These are phyloP conservation scores for Copidosoma aretas DNA, from an alignment of 2,888 invertebrate genomes.

Conservation along the genomic window DNA sequence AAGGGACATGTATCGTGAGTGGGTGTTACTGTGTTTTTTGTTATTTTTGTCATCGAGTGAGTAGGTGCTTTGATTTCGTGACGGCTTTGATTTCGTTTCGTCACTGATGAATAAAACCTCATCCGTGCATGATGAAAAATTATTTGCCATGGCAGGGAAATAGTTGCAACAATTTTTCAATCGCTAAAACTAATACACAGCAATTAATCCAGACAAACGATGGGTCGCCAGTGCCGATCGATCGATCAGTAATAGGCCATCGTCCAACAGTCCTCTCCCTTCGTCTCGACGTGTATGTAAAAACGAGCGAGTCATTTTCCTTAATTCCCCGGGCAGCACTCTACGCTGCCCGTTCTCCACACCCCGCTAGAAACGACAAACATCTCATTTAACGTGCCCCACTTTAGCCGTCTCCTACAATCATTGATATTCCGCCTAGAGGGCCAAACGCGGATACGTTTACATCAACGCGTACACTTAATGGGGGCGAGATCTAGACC, in stretches of 20 bases:
- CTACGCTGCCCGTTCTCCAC: too few species aligned
- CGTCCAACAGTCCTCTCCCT: slow-evolving; percentile 3
- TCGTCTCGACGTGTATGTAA: slow-evolving; percentile 7
- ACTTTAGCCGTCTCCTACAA: slow-evolving; percentile 5
- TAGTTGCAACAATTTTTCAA: neutral
- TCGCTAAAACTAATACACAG: neutral
- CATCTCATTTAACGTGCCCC: too few species aligned
- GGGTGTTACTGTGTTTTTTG: too few species aligned
- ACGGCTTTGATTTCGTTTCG: too few species aligned
- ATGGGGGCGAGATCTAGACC: slow-evolving; percentile 35
- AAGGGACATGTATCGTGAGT: too few species aligned
- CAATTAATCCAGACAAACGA: slow-evolving; percentile 7
- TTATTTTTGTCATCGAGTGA: too few species aligned
- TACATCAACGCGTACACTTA: slow-evolving; percentile 10
- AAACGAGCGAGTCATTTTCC: slow-evolving; percentile 38
- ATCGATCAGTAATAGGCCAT: slow-evolving; percentile 35
- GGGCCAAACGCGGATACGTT: neutral
- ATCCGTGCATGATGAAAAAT: neutral
- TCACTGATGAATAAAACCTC: too few species aligned
- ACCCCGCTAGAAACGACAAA: too few species aligned
- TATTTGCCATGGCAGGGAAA: neutral
- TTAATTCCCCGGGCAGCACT: slow-evolving; percentile 31
- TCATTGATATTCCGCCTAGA: slow-evolving; percentile 43
- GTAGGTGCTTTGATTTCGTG: too few species aligned
- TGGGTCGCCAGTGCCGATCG: slow-evolving; percentile 27